Evolutionary conservation across 2,797 vertebrate species (phyloP).

Genomic region (Lepidocolaptes lacrymiger): DNA sequence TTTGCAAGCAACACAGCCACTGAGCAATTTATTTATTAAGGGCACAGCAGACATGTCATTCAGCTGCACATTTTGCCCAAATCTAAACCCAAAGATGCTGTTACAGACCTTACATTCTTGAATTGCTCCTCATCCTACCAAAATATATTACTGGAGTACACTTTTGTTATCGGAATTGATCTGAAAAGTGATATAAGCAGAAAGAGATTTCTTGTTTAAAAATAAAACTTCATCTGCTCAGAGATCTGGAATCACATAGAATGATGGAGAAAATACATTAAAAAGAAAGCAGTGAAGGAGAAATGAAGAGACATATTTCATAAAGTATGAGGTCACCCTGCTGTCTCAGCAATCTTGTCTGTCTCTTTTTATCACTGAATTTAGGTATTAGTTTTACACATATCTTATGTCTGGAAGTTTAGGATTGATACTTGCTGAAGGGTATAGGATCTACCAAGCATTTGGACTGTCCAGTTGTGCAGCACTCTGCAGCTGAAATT

Average conservation of each 20-base stretch:
- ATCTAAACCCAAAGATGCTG: background rate
- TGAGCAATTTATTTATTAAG: constrained; percentile 41
- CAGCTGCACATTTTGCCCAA: constrained; percentile 13
- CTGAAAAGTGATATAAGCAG: background rate
- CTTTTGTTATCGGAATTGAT: background rate
- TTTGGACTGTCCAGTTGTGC: background rate
- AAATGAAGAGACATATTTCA: constrained; percentile 7
- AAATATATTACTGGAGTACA: background rate
- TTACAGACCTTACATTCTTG: background rate
- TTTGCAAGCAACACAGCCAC: constrained; percentile 26
- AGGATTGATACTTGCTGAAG: constrained; percentile 10
- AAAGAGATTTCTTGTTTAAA: background rate
- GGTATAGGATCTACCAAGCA: background rate
- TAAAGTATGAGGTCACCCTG: constrained; percentile 4
- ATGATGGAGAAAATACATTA: background rate
- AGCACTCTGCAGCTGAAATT: background rate
- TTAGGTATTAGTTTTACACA: constrained; percentile 9
- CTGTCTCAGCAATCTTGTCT: constrained; percentile 28
- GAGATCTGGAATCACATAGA: background rate
- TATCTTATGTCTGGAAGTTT: background rate
- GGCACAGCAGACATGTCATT: constrained; percentile 6
- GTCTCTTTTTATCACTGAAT: constrained; percentile 25
- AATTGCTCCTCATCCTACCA: background rate
- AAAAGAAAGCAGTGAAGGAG: background rate
- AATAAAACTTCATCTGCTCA: background rate